Base-by-base conservation (phyloP, 2,113 vertebrate species). In the Heliornis fulica region DNA sequence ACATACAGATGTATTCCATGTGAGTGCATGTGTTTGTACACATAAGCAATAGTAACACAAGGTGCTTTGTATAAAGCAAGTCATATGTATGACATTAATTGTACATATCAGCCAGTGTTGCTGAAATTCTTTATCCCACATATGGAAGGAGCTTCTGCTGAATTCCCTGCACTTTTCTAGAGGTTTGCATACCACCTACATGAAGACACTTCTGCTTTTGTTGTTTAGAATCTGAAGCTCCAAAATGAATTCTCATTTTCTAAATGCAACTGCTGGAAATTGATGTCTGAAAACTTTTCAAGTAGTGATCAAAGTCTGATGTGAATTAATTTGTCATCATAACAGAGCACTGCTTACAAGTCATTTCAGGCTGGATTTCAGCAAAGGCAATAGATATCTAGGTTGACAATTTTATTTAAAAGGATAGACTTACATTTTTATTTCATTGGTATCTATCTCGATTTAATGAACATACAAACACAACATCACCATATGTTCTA, bases 401-500 rank as follows among this genome's bases (percentile, higher is more conserved):
- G 98, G 98, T 97, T 98, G 98, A 98, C 97, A 98, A 98, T 98
- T 98, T 98, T 97, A 98, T 98, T 98, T 98, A 97, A 98, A 97
- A 98, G 97, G 97, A 98, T 96, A 98, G 98, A 97, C 91, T 84
- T 97, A 97, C 94, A 96, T 94, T 98, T 98, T 97, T 97, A 96
- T 98, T 98, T 98, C 97, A 97, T 97, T 98, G 97, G 97, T 98
- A 97, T 97, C 98, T 98, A 97, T 97, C 98, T 97, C 98, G 98
- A 97, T 98, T 98, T 98, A 98, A 98, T 98, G 97, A 98, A 98
- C 98, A 97, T 97, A 98, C 96, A 98, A 98, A 98, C 97, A 98
- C 97, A 97, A 96, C 97, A 98, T 95, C 94, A 97, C 98, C 97
- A 98, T 98, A 98, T 98, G 98, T 96, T 98, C 97, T 97, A 98